phyloP scores from a whole-genome alignment of 1,140 invertebrate genomes.

The Cydia splendana region DNA sequence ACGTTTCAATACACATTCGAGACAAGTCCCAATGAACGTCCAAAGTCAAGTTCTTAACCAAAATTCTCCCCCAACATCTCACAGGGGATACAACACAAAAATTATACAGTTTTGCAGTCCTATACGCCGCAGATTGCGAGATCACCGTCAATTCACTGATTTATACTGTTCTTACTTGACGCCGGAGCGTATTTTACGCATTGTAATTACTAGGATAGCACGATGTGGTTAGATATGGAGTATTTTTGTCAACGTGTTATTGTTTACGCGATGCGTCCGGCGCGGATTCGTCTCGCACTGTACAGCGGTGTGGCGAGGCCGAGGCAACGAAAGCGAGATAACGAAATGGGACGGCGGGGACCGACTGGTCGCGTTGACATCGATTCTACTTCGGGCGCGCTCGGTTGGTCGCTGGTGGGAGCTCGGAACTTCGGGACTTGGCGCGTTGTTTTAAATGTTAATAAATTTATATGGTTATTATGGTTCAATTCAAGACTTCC shows the following conservation, averaged over 20 bases:
- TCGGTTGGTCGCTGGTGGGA: constrained; percentile 46
- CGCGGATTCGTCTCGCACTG: constrained; percentile 41
- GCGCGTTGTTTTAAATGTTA: constrained; percentile 1
- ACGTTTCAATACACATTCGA: constrained; percentile 80
- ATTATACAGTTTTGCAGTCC: constrained; percentile 67
- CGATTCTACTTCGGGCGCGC: constrained; percentile 63
- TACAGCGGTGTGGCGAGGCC: constrained; percentile 44
- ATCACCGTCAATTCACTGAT: constrained; percentile 36
- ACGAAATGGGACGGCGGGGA: constrained; percentile 48
- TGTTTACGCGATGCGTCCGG: constrained; percentile 45
- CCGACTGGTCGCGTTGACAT: constrained; percentile 66
- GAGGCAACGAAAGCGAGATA: constrained; percentile 63
- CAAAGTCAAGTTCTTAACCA: constrained; percentile 68
- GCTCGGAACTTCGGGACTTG: neutral
- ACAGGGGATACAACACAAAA: constrained; percentile 68
- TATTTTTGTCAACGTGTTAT: constrained; percentile 31
- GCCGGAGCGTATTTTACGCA: constrained; percentile 73
- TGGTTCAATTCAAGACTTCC: no score
- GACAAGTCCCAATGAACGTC: constrained; percentile 70
- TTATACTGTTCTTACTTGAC: constrained; percentile 61
- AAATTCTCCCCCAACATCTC: constrained; percentile 74
- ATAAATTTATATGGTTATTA: neutral
- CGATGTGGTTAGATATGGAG: neutral
- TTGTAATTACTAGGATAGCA: constrained; percentile 41
- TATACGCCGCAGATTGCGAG: constrained; percentile 36